Evolutionary conservation across 2,113 vertebrate genomes (phyloP), one percentile per base, ranked within the genome.

Genomic region (Aegotheles bennettii): DNA sequence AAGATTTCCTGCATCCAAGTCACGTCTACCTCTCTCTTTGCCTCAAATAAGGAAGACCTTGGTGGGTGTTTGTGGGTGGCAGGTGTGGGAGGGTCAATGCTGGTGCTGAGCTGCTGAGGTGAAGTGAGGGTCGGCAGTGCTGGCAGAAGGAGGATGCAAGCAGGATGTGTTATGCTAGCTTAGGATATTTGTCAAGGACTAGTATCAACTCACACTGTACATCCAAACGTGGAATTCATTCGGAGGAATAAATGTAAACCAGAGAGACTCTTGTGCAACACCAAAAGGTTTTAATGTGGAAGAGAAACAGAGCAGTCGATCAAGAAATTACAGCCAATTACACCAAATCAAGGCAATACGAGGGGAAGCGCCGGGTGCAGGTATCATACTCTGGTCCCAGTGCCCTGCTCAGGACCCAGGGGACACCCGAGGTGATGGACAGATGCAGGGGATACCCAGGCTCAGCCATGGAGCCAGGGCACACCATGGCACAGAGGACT

Each of bases 1-100:
- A 90, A 90, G 1, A 0, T 76, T 77, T 50, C 7, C 21, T 63
- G 57, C 36, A 64, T 43, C 7, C 4, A 43, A 6, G 1, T 28
- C 9, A 0, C 10, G 11, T 38, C 7, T 45, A 7, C 1, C 5
- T 45, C 3, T 1, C 1, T 59, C 6, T 3, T 50, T 42, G 4
- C 23, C 3, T 0, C 0, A 11, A 3, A 2, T 14, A 10, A 9
- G 28, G 51, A 31, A 29, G 16, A 53, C 28, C 28, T 9, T 3
- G 13, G 26, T n/a, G 23, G 5, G 20, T 1, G 1, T 7, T 45
- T 45, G 11, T 48, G 47, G 13, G 3, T 3, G 0, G 4, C 3
- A 29, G 2, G 2, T 13, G 1, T 43, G 5, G 6, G 7, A 31
- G 3, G 16, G 3, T 1, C 36, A 36, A 48, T 36, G 5, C 6